Base-by-base conservation (phyloP, 2,113 vertebrate genomes). In the Murina feae region DNA sequence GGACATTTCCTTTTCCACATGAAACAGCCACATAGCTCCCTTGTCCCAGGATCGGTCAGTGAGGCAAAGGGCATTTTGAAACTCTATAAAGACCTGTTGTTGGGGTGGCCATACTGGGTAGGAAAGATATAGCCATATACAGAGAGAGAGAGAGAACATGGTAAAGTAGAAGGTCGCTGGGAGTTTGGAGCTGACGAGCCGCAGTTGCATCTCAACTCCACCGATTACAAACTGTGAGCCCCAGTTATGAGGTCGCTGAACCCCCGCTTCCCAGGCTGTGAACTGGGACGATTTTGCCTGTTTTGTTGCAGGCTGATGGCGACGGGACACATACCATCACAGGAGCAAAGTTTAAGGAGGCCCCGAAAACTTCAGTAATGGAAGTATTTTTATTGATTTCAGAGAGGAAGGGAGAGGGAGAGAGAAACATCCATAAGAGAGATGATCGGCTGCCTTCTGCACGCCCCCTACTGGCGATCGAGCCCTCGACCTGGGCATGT, bases 281-380 rank as follows among this genome's bases (percentile, higher is more conserved):
- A 58, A 14, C 13, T 32, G 2, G 30, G 35, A 7, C 9, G 10
- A 30, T 4, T 5, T 3, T 11, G 17, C 21, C 51, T 17, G 1
- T n/a, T 42, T 53, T 23, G 8, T 60, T 18, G 8, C 8, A 18
- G 18, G 44, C 74, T 75, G 21, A 39, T 4, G 16, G 49, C 16
- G 28, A 23, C 2, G 25, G 23, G 20, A 6, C 1, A 17, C 8
- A 86, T 30, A 2, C 25, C 60, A 10, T 7, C 18, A 42, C 0
- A 4, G 47, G 25, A 55, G 17, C 69, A 51, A 37, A 35, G 5
- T 72, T 35, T 5, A 79, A 49, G 37, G 28, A 6, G 18, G 6
- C 5, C 1, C 53, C 76, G 3, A 42, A 63, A 60, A 17, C 16
- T 23, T 69, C 58, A 8, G 25, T 17, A 14, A 55, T 47, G 20